Base-by-base conservation (phyloP, 2,113 vertebrate species). In the Diadophis punctatus region DNA sequence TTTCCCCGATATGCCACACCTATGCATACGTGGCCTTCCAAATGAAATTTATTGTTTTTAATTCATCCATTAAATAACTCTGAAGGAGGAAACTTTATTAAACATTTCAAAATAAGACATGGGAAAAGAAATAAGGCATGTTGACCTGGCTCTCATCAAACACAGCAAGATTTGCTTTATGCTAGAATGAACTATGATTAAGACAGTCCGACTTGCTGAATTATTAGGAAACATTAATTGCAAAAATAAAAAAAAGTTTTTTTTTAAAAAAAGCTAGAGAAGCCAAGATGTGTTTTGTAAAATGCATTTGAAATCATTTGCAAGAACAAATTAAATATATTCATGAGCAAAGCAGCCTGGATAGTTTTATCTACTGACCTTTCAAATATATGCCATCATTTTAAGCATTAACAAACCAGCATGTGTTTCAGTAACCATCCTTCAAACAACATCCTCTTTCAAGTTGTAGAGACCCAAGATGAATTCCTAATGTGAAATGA, bases 191-290 rank as follows among this genome's bases (percentile, higher is more conserved):
- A 3, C 94, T 95, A 92, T 93, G 94, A 96, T 96, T 97, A 96
- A 94, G 93, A 92, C 93, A 89, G 94, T 91, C 95, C 39, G 68
- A 10, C 80, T 95, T 90, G 9, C 58, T 95, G 91, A 86, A 92
- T 95, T 96, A 97, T 96, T 97, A 95, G 88, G 90, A 96, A 95
- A 91, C 94, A 94, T 96, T 96, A 97, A 96, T 96, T 96, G 94
- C 93, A 95, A 93, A 96, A 91, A 1, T 7, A 39, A 25, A 53
- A 25, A 1, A 30, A 27, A 20, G 27, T n/a, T 46, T 46, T 46
- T 46, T n/a, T 27, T 1, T 0, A 11, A 48, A 46, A 39, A 46
- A 51, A 87, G 2, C 10, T 46, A n/a, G 39, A 94, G 91, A 91
- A 93, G 91, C 58, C 93, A 94, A 89, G 93, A 94, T 94, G 93